Conservation (phyloP, 2,113 vertebrate species). For the Lanius collurio region DNA sequence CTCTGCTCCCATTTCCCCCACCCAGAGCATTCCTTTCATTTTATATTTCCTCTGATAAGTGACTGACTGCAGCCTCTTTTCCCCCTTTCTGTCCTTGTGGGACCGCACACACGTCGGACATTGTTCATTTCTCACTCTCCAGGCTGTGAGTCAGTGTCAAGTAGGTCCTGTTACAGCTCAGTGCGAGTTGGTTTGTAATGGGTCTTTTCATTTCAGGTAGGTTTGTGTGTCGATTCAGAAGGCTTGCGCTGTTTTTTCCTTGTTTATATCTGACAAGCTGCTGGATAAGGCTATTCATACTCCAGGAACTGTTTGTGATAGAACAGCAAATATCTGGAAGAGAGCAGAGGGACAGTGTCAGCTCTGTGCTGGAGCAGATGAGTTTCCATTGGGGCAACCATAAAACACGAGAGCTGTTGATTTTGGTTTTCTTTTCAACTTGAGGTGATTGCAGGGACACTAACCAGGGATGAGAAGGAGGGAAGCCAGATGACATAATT, state of each 20-base stretch:
- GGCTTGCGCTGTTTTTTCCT: conserved; percentile 68
- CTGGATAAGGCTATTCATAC: conserved; percentile 85
- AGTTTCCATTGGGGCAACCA: background rate
- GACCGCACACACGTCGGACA: conserved; percentile 66
- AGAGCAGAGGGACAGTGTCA: background rate
- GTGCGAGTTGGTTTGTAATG: conserved; percentile 75
- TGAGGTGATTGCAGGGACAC: background rate
- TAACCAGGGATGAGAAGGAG: background rate
- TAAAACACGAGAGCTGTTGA: background rate
- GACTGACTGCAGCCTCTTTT: conserved; percentile 69
- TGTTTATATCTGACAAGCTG: conserved; percentile 52
- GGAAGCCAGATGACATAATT: background rate
- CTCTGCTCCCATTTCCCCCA: conserved; percentile 58
- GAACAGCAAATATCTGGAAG: conserved; percentile 89
- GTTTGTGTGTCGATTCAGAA: conserved; percentile 80
- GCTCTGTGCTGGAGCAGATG: background rate
- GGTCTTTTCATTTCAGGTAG: conserved; percentile 79
- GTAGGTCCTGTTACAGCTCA: conserved; percentile 87
- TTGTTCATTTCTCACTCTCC: conserved; percentile 76
- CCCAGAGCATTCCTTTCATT: conserved; percentile 51
- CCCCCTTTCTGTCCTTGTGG: conserved; percentile 58
- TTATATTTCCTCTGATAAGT: conserved; percentile 59
- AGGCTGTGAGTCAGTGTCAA: conserved; percentile 81
- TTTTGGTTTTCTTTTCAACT: background rate
- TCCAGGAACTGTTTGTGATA: conserved; percentile 98